These are phyloP conservation scores for Ormia ochracea DNA, from an alignment of 2,888 invertebrate genomes.

Conservation along the genomic window DNA sequence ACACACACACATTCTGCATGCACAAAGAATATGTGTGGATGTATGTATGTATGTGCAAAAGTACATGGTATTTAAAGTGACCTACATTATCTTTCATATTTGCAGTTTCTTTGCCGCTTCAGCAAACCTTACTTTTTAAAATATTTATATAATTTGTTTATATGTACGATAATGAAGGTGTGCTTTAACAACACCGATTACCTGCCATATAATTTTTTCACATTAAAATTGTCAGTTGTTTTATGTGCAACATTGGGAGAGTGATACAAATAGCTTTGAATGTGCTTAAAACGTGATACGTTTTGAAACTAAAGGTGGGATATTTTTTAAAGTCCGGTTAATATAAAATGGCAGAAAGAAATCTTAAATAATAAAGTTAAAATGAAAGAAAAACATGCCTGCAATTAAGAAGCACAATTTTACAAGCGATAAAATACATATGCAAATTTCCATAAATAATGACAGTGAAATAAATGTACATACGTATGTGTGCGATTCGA, in stretches of 20 bases:
- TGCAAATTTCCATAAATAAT: slow-evolving; percentile 16
- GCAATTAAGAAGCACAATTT: slow-evolving; percentile 26
- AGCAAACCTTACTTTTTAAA: neutral
- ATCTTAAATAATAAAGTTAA: slow-evolving; percentile 15
- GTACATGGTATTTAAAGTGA: slow-evolving; percentile 2
- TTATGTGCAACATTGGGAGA: slow-evolving; percentile 2
- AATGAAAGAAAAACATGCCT: slow-evolving; percentile 18
- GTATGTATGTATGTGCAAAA: too few species aligned
- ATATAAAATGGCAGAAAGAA: slow-evolving; percentile 18
- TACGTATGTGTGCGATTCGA: neutral
- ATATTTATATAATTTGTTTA: slow-evolving; percentile 2
- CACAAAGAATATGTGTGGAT: too few species aligned
- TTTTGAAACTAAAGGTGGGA: slow-evolving; percentile 33
- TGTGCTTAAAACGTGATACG: slow-evolving; percentile 43
- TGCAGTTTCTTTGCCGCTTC: slow-evolving; percentile 19
- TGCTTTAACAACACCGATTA: neutral
- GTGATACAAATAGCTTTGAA: slow-evolving; percentile 23
- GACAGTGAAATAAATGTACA: neutral
- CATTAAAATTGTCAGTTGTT: slow-evolving; percentile 14
- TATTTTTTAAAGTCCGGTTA: slow-evolving; percentile 33
- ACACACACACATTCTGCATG: neutral
- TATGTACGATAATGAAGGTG: slow-evolving; percentile 20
- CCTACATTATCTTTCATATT: slow-evolving; percentile 37
- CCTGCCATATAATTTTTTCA: neutral
- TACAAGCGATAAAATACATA: slow-evolving; percentile 9